phyloP scores from a whole-genome alignment of 2,888 invertebrate genomes.

The Oconnorella tubifera region DNA sequence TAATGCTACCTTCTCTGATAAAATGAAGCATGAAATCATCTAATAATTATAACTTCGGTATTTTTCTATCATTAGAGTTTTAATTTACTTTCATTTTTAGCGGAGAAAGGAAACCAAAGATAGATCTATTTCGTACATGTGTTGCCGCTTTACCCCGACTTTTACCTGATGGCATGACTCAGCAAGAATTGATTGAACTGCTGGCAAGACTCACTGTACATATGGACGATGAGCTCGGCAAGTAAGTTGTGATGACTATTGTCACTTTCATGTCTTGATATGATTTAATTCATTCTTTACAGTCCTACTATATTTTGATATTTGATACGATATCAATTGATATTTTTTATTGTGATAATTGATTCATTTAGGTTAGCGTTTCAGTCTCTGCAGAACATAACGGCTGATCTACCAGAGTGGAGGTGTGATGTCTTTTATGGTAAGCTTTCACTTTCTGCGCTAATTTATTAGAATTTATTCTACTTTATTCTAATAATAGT shows the following conservation, averaged over 20 bases:
- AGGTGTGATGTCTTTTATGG: constrained; percentile 83
- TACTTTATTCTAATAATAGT: too few species aligned
- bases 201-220: constrained; percentile 91
- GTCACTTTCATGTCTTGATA: background rate
- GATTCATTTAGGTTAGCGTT: constrained; percentile 68
- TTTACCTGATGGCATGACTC: constrained; percentile 95
- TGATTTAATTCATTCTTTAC: too few species aligned
- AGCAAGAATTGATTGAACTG: constrained; percentile 88
- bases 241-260: constrained; percentile 30
- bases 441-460: constrained; percentile 38
- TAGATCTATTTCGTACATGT: constrained; percentile 95
- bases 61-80: too few species aligned
- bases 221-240: constrained; percentile 93
- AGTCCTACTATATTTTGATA: too few species aligned
- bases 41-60: too few species aligned
- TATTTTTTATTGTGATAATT: background rate
- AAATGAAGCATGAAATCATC: too few species aligned
- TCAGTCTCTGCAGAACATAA: constrained; percentile 90
- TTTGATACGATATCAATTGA: too few species aligned
- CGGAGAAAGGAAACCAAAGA: constrained; percentile 93
- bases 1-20: too few species aligned
- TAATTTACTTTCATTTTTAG: too few species aligned
- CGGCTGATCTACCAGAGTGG: constrained; percentile 96
- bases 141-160: constrained; percentile 96
- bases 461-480: too few species aligned